Base-by-base conservation (phyloP, 30 jellyfish, hydroid and myxozoan species). In the Turritopsis dohrnii region DNA sequence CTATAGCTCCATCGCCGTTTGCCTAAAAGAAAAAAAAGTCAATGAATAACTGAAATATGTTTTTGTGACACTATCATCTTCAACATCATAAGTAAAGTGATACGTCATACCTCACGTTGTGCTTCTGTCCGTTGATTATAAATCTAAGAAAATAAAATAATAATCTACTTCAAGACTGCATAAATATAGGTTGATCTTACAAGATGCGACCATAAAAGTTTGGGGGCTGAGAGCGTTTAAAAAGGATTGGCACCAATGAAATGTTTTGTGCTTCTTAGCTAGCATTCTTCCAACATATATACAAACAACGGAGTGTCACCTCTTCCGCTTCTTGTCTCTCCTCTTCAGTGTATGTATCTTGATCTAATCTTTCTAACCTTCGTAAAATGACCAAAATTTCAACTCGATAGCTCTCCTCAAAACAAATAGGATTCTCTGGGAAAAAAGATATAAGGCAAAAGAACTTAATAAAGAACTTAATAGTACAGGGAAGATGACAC, bases 321-420 rank as follows among this genome's bases (percentile, higher is more conserved):
- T 94, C 97, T 75, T 94, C 99, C 1, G 99, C 99, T 52, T 88
- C 99, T 66, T 87, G 94, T 31, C 99, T 60, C 65, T 94, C 99
- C 52, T 89, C 96, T 53, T 88, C 96, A 29, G 81, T 81, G 52
- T 89, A 86, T 16, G 82, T 89, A 27, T 94, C 99, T 79, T 94
- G 96, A 65, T 94, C 99, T 1, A 94, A 92, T 65, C 99, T 66
- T 80, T 88, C 99, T 1, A 94, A 87, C 29, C 93, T 23, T 28
- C 97, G 85, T 79, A 94, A 74, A 9, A 84, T 66, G 26, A 94
- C 95, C 76, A 94, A 84, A 28, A 89, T 92, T 66, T 94, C 99
- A 30, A 94, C 82, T 27, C 99, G 79, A 88, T 94, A 94, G 54
- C 96, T 89, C 29, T 86, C 95, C 75, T 88, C 96, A 72, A 69